Conservation (phyloP, 2,113 vertebrate genomes). For the Boulengeromyrus knoepffleri region DNA sequence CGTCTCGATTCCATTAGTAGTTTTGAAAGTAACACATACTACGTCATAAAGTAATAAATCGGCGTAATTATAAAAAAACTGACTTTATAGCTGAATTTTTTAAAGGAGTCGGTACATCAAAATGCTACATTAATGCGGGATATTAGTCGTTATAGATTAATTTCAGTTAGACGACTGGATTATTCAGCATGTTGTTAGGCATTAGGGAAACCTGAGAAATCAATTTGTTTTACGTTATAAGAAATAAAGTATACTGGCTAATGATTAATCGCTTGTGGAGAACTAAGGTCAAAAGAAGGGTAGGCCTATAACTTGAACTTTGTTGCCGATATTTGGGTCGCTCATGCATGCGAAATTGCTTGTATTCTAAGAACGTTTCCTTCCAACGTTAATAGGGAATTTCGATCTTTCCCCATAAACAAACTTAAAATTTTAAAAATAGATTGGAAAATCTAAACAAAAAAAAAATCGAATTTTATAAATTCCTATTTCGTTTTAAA, state of each 20-base stretch:
- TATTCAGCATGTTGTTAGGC: background rate
- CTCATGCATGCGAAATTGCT: constrained; percentile 3
- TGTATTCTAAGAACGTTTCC: background rate
- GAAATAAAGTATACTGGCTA: background rate
- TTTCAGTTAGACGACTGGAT: background rate
- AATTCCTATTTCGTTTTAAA: background rate
- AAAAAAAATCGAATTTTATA: background rate
- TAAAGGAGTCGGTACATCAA: background rate
- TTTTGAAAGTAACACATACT: background rate
- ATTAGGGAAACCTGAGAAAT: background rate
- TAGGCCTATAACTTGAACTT: background rate
- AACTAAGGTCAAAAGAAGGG: background rate
- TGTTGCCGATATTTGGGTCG: background rate
- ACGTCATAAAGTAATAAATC: background rate
- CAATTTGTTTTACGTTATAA: background rate
- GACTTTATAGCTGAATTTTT: background rate
- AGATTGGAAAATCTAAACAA: background rate
- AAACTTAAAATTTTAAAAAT: background rate
- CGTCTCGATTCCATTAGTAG: background rate
- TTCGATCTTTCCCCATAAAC: background rate
- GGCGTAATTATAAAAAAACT: background rate
- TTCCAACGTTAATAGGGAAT: background rate
- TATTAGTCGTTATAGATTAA: background rate
- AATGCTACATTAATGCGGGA: background rate
- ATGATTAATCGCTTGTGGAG: constrained; percentile 11